Base-by-base conservation (phyloP, 2,888 invertebrate genomes). In the Platycheirus rosarum region DNA sequence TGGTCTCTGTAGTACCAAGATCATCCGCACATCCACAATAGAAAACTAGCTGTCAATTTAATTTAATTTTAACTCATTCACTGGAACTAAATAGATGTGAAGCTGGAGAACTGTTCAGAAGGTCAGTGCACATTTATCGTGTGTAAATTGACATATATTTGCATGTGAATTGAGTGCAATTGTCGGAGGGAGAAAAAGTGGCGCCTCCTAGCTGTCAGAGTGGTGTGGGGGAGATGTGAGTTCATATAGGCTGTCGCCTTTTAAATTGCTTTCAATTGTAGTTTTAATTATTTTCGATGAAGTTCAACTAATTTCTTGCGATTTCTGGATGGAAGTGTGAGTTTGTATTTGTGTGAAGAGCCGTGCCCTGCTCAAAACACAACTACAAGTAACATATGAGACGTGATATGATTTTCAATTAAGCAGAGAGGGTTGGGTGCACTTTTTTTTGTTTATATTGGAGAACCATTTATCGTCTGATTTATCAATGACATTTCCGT, bases 401-500 rank as follows among this genome's bases (percentile, higher is more conserved):
- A 80, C 79, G 79, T 80, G 79, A 75, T 65, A 63, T 29, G 79
- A 80, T 71, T 70, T 60, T 49, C 11, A 77, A 77, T 57, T 42
- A 35, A 14, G 1, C 5, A 57, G 9, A 7, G 57, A 32, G 57
- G 70, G 75, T 75, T 70, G 69, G 75, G 79, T 75, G 74, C 44
- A 48, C 42, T 60, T 65, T 46, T 75, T 42, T 62, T 63, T 35
- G 9, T 26, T 32, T n/a, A 1, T 2, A 44, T 16, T 53, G 35
- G 13, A 8, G 8, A 23, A 23, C 57, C 49, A 74, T 79, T 48
- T 74, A 74, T 74, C 29, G 55, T 16, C 35, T 75, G 79, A 75
- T 80, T 80, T 80, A 80, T 80, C 65, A 80, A 70, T 80, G 69
- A 75, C 75, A 75, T 75, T 80, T 80, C 75, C 75, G 49, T 46